Percentiles rank a stretch among this genome's conserved stretches.
Conservation (phyloP, 1,140 invertebrate species). For the Epicauta chinensis region DNA sequence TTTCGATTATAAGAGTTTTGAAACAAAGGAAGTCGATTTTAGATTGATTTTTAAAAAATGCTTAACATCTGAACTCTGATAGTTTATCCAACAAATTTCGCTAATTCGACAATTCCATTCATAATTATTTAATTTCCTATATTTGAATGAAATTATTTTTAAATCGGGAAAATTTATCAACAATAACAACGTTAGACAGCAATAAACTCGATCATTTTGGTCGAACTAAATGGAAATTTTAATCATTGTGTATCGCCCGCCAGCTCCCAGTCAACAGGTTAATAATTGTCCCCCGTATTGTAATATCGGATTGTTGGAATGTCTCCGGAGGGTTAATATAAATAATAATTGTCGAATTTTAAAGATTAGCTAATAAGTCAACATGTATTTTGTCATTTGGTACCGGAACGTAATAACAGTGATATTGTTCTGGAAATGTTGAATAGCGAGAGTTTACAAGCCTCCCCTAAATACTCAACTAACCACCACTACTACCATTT, state of each 20-base stretch:
- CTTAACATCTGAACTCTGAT: not conserved
- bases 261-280: constrained; percentile 14
- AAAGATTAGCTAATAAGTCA: constrained; percentile 35
- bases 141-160: constrained; percentile 6
- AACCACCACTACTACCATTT: constrained; percentile 3
- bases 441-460: too few relatives aligned
- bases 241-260: not conserved
- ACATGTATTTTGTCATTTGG: constrained; percentile 28
- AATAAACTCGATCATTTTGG: not conserved
- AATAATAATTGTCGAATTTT: constrained; percentile 30
- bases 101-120: constrained; percentile 1
- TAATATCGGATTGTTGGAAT: constrained; percentile 10
- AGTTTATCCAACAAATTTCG: constrained; percentile 4
- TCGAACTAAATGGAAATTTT: not conserved
- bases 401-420: constrained; percentile 22
- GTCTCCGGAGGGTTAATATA: constrained; percentile 20
- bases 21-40: not conserved
- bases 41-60: not conserved
- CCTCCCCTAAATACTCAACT: not conserved
- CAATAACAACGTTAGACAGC: too few relatives aligned
- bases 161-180: constrained; percentile 9
- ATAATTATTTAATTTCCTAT: not conserved
- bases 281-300: constrained; percentile 13
- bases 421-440: constrained; percentile 29
- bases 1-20: not conserved